phyloP scores from a whole-genome alignment of 1,140 invertebrate species.

The Neoseiulus cucumeris region DNA sequence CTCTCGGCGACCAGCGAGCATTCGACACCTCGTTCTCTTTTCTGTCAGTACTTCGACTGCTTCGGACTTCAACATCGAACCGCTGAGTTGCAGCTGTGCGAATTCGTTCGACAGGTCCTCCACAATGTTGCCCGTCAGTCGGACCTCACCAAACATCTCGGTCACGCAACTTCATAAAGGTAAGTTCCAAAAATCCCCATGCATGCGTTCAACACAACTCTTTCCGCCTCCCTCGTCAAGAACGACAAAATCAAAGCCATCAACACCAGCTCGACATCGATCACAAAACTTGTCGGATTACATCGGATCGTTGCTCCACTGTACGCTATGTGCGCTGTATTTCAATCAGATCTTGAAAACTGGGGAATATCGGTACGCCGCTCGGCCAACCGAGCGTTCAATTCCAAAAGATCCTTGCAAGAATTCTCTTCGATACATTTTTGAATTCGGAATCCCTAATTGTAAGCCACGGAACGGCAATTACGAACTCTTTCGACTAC shows the following conservation, averaged over 20 bases:
- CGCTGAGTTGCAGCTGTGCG: background rate
- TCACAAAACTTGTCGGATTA: no score
- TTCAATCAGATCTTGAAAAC: no score
- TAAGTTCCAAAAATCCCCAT: background rate
- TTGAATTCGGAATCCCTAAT: no score
- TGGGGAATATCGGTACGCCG: no score
- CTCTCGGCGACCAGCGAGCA: background rate
- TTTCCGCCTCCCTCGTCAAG: background rate
- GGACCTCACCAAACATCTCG: background rate
- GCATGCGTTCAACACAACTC: background rate
- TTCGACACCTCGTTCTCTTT: background rate
- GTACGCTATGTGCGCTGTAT: no score
- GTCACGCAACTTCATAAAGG: background rate
- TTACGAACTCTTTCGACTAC: no score
- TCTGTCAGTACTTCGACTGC: background rate
- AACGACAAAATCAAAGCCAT: background rate
- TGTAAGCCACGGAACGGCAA: no score
- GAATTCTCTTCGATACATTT: no score
- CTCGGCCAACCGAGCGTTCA: no score
- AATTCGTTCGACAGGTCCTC: background rate
- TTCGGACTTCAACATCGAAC: background rate
- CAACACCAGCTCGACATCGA: no score
- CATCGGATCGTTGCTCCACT: no score
- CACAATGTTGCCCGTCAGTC: background rate
- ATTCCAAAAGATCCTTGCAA: no score